These are phyloP conservation scores for Alexandromys fortis DNA, from an alignment of 2,113 vertebrate species.

Conservation along the genomic window DNA sequence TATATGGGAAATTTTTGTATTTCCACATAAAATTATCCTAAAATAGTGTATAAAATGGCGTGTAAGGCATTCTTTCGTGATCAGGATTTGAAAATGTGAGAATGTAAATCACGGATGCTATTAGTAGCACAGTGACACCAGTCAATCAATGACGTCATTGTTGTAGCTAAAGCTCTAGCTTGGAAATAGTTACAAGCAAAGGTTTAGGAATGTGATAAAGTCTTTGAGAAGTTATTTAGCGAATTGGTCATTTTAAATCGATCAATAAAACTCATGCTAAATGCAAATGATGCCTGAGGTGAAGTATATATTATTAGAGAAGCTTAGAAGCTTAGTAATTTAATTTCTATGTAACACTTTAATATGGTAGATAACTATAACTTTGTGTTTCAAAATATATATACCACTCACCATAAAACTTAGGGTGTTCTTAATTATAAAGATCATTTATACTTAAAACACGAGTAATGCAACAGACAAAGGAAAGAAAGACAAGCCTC, in stretches of 20 bases:
- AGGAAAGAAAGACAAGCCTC: not conserved
- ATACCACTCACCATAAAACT: not conserved
- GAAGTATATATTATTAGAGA: not conserved
- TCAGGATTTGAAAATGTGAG: not conserved
- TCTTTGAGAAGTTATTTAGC: not conserved
- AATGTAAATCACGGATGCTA: not conserved
- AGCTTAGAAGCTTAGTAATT: not conserved
- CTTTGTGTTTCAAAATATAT: not conserved
- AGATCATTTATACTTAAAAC: not conserved
- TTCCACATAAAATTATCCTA: not conserved
- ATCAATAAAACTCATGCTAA: not conserved
- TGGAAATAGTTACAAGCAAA: not conserved
- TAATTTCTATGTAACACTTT: not conserved
- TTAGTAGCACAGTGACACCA: not conserved
- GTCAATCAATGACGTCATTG: not conserved
- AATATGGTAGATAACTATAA: not conserved
- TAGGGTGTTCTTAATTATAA: slow-evolving; percentile 3
- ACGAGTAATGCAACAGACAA: not conserved
- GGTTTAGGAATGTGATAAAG: not conserved
- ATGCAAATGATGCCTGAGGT: not conserved
- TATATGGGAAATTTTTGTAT: not conserved
- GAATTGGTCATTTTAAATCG: not conserved
- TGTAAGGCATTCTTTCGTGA: not conserved
- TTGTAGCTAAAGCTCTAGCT: not conserved
- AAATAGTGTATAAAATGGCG: not conserved